Base-by-base conservation (phyloP, 2,113 vertebrate species). In the Paradoxurus hermaphroditus region DNA sequence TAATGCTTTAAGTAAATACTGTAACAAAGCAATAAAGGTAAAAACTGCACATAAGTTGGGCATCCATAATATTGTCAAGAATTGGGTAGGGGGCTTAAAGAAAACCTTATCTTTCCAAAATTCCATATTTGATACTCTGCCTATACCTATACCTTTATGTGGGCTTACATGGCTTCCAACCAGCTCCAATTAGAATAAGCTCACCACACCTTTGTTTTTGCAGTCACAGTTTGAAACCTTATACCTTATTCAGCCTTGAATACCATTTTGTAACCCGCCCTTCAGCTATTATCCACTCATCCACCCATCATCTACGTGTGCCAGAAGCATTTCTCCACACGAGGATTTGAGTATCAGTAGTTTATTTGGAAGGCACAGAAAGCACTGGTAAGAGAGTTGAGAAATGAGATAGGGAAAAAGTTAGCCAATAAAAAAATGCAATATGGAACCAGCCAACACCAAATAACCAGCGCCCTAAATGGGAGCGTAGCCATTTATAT, bases 61-160 rank as follows among this genome's bases (percentile, higher is more conserved):
- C 14, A 86, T 51, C 34, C 13, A 93, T 56, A 73, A 59, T 95
- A 72, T 77, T 29, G 85, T 93, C 39, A 94, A 82, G n/a, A 91
- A 78, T 13, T 88, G 39, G 7, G 3, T 25, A 82, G 8, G 5
- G 6, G 18, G 1, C 8, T 53, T 93, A 78, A 94, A 68, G 73
- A 86, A 93, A 97, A 72, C 11, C 10, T 78, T 68, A 83, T 46
- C 36, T 89, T 94, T 89, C 53, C 88, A 91, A 81, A 94, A 62
- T 59, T 65, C 23, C 21, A 1, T 36, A 65, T 88, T 41, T 72
- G 12, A 79, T 62, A 53, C 29, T 70, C 70, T 63, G 36, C 49
- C 14, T 83, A 16, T 56, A 56, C 8, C 7, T 56, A 29, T 0
- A 34, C 7, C 25, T 49, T 72, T 65, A 68, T 3, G 1, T 75